Base-by-base conservation (phyloP, 2,888 invertebrate species). In the Rapana venosa region DNA sequence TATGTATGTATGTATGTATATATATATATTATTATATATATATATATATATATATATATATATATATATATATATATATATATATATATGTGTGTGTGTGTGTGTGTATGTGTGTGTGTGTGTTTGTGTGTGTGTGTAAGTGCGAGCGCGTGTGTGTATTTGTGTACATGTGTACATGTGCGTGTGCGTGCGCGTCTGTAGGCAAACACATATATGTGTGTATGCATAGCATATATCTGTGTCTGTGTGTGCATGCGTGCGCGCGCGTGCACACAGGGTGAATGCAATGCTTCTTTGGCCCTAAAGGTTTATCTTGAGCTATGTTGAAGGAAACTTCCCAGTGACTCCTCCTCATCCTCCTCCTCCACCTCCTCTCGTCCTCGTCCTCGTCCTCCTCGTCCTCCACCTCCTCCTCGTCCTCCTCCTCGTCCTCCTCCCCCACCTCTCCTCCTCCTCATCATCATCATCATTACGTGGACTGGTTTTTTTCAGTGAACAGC, bases 1-100 rank as follows among this genome's bases (percentile, higher is more conserved):
- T 79, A 32, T 79, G 79, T 32, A 32, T 74, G 74, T 74, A n/a
- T 74, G 74, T 74, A 20, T 79, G 79, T 79, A 20, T 79, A 32
- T 79, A 20, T 79, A 32, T 32, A 20, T 79, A 32, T 79, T 8
- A 22, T 30, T 79, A 20, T 79, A 32, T 79, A 32, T 79, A 32
- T 79, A 20, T 79, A 32, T 79, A 20, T 79, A 32, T 79, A 20
- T 79, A 32, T 79, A 20, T 79, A 32, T 32, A 20, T 32, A 32
- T 32, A 20, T 79, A 32, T 30, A 20, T 79, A 32, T 79, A 20
- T 32, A 32, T 79, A 11, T 79, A 8, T 79, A 32, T 79, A 32
- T 79, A 11, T 32, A 32, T 79, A 20, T 30, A 32, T 30, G 32
- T 30, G 79, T 30, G 79, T 30, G 79, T 30, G 79, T 5, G 32